Evolutionary conservation across 2,113 vertebrate genomes (phyloP).

Genomic region (Asarcornis scutulata): DNA sequence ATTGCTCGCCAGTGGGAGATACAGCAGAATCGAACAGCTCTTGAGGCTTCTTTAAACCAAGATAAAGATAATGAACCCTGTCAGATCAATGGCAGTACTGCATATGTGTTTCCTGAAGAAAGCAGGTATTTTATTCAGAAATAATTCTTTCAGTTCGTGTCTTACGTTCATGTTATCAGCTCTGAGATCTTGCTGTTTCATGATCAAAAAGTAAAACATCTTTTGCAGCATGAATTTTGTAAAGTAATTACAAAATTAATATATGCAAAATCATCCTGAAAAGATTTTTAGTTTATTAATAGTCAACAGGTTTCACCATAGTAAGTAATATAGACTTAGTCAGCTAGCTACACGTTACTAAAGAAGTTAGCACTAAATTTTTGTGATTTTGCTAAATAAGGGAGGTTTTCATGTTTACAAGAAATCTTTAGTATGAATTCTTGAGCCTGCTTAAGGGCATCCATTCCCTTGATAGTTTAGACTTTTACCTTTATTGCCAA

Average conservation of each 20-base stretch:
- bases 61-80: slow-evolving; percentile 83
- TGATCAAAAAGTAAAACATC: not conserved
- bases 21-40: slow-evolving; percentile 74
- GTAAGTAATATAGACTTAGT: not conserved
- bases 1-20: slow-evolving; percentile 93
- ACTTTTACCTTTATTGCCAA: not conserved
- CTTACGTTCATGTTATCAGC: not conserved
- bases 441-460: not conserved
- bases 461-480: not conserved
- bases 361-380: not conserved
- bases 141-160: not conserved
- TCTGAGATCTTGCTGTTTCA: not conserved
- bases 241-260: not conserved
- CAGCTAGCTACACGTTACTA: not conserved
- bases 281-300: not conserved
- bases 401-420: not conserved
- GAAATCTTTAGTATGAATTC: not conserved
- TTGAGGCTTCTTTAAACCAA: slow-evolving; percentile 72
- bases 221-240: too few relatives aligned
- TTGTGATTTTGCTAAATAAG: not conserved
- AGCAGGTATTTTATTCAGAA: slow-evolving; percentile 78
- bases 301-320: not conserved
- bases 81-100: slow-evolving; percentile 80
- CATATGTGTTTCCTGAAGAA: slow-evolving; percentile 87
- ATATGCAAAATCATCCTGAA: not conserved